Evolutionary conservation across 2,797 vertebrate genomes (phyloP).

Genomic region (Scarus forsteni): DNA sequence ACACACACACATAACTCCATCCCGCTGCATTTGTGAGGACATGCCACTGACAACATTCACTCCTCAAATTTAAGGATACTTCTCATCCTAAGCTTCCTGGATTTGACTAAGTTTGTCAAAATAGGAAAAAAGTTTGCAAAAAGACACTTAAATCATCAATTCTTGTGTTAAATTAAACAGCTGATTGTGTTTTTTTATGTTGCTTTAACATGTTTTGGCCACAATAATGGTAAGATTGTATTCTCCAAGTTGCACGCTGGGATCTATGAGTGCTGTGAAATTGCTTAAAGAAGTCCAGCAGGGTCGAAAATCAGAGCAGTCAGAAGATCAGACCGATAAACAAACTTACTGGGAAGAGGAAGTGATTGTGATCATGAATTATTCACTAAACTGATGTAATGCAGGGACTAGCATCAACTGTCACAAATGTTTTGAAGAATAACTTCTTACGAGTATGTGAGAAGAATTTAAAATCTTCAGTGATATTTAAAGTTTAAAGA

Average conservation of each 20-base stretch:
- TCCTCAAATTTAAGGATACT: conserved; percentile 24
- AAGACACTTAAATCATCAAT: not conserved
- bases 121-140: not conserved
- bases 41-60: conserved; percentile 26
- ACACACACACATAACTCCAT: conserved; percentile 12
- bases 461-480: not conserved
- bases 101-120: conserved; percentile 20
- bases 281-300: not conserved
- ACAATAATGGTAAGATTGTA: not conserved
- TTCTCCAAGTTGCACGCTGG: not conserved
- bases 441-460: no score
- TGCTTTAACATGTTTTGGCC: not conserved
- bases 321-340: conserved; percentile 10
- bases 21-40: conserved; percentile 29
- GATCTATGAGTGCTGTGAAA: not conserved
- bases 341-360: not conserved
- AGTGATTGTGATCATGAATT: not conserved
- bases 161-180: conserved; percentile 16
- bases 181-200: not conserved
- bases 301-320: conserved; percentile 5
- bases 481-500: conserved; percentile 7
- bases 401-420: not conserved
- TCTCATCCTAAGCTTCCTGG: conserved; percentile 18
- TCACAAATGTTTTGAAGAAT: no score
- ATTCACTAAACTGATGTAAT: not conserved